phyloP scores from a whole-genome alignment of 2,888 invertebrate genomes.

The Andrena haemorrhoa region DNA sequence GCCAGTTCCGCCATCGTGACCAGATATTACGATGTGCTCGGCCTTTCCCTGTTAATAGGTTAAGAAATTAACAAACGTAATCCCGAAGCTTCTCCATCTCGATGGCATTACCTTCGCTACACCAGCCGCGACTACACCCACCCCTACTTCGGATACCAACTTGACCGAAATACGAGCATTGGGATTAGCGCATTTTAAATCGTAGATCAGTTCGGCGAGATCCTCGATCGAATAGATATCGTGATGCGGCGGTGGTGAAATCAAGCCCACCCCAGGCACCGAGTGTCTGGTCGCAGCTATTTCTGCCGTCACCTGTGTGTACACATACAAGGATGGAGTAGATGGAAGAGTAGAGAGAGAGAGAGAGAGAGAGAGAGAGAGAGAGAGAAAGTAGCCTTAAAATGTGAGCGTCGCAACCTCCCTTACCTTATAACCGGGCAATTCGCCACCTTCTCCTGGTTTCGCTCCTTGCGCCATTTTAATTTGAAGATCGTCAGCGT shows the following conservation, averaged over 20 bases:
- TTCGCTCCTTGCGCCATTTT: constrained; percentile 99
- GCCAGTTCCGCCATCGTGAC: constrained; percentile 99
- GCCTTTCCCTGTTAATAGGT: constrained; percentile 92
- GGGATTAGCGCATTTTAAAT: constrained; percentile 98
- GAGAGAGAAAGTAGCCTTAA: too few relatives aligned
- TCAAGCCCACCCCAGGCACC: constrained; percentile 98
- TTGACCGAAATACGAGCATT: constrained; percentile 98
- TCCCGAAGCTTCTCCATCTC: too few relatives aligned
- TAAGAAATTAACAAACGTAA: background rate
- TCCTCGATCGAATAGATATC: constrained; percentile 99
- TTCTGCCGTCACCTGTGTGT: constrained; percentile 92
- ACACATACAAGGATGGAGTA: too few relatives aligned
- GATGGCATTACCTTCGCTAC: constrained; percentile 93
- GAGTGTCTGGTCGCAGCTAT: constrained; percentile 98
- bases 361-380: too few relatives aligned
- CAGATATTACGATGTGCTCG: constrained; percentile 99
- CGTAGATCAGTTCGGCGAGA: constrained; percentile 98
- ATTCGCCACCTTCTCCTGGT: constrained; percentile 99
- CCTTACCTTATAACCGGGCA: constrained; percentile 92
- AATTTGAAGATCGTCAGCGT: constrained; percentile 99
- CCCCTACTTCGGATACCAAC: constrained; percentile 98
- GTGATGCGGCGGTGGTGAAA: constrained; percentile 99
- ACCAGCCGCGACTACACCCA: constrained; percentile 99
- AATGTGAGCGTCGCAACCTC: background rate
- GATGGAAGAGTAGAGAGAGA: too few relatives aligned